Conservation (phyloP, 2,797 vertebrate genomes). For the Sebastes alutus region DNA sequence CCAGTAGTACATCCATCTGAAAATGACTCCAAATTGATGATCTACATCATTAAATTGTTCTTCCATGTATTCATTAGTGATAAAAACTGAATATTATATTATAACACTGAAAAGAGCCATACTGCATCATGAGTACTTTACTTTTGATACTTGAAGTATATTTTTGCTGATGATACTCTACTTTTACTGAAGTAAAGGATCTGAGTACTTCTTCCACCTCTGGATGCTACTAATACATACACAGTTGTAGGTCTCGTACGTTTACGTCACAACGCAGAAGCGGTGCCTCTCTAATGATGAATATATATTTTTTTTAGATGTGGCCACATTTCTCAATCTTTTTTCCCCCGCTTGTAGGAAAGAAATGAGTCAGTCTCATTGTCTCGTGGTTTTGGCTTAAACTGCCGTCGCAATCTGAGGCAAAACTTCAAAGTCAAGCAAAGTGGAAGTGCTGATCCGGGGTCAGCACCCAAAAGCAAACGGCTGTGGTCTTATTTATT, state of each 20-base stretch:
- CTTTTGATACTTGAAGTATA: no score
- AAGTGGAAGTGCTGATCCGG: slow-evolving; percentile 29
- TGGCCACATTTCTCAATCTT: slow-evolving; percentile 27
- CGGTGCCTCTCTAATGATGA: slow-evolving; percentile 13
- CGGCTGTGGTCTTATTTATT: slow-evolving; percentile 3
- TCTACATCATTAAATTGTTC: no score
- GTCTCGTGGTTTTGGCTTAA: slow-evolving; percentile 54
- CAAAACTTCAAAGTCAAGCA: slow-evolving; percentile 30
- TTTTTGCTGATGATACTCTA: no score
- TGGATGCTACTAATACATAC: not conserved
- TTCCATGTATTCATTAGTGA: no score
- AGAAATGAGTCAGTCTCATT: slow-evolving; percentile 52
- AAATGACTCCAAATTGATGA: no score
- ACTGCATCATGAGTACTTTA: no score
- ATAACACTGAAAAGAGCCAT: no score
- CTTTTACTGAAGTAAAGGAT: no score
- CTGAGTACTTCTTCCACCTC: no score
- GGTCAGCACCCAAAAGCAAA: slow-evolving; percentile 36
- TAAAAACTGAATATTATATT: no score
- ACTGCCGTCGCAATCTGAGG: slow-evolving; percentile 5
- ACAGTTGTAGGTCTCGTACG: not conserved
- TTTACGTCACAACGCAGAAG: not conserved
- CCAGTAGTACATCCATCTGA: no score
- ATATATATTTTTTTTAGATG: slow-evolving; percentile 19
- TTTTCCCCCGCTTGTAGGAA: not conserved